These are phyloP conservation scores for Ornithoptera priamus DNA, from an alignment of 2,888 invertebrate species.

Conservation along the genomic window DNA sequence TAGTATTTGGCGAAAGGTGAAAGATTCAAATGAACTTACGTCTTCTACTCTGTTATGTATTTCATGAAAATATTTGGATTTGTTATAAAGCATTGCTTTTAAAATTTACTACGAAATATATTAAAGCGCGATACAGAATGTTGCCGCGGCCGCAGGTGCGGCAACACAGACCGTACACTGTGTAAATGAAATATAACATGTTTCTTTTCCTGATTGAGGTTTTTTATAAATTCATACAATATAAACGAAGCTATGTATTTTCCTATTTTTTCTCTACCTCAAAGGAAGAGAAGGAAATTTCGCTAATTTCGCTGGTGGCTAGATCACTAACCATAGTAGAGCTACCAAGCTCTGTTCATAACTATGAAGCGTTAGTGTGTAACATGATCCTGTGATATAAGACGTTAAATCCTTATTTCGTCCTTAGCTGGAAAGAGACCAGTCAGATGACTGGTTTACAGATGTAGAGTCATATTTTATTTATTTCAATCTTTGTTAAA, in stretches of 20 bases:
- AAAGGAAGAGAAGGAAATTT: too few species aligned
- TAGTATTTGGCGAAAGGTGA: too few species aligned
- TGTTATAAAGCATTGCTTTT: not conserved
- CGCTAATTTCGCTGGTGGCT: too few species aligned
- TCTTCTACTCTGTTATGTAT: not conserved
- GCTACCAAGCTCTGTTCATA: too few species aligned
- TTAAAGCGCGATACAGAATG: constrained; percentile 2
- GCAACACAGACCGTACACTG: constrained; percentile 2
- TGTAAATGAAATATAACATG: constrained; percentile 12
- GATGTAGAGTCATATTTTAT: too few species aligned
- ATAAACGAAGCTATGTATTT: not conserved
- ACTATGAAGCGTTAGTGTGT: too few species aligned
- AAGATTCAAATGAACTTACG: not conserved
- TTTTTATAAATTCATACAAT: constrained; percentile 2
- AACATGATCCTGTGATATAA: too few species aligned
- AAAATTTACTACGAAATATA: constrained; percentile 1
- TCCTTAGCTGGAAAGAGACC: too few species aligned
- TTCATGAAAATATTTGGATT: not conserved
- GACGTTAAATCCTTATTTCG: too few species aligned
- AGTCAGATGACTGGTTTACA: too few species aligned
- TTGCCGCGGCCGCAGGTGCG: constrained; percentile 3
- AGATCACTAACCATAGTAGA: too few species aligned
- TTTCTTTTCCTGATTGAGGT: constrained; percentile 17
- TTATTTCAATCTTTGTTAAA: too few species aligned
- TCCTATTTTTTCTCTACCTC: not conserved